These are phyloP conservation scores for Conopomorpha cramerella DNA, from an alignment of 1,140 invertebrate species.

Conservation along the genomic window DNA sequence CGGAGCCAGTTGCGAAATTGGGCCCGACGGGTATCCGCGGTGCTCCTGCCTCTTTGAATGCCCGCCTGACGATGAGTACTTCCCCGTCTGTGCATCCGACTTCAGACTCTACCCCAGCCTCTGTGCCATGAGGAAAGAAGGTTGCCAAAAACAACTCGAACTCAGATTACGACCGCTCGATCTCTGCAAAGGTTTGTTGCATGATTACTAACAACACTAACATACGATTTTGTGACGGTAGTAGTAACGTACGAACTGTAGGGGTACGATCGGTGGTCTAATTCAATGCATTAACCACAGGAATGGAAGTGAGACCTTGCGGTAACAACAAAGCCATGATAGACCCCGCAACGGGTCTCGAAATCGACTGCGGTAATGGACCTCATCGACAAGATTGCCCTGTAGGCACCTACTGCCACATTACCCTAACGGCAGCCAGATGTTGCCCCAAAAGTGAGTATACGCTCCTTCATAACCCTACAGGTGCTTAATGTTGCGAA, in stretches of 20 bases:
- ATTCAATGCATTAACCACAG: constrained; percentile 45
- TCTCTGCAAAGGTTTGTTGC: constrained; percentile 77
- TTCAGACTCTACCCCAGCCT: constrained; percentile 78
- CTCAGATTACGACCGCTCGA: constrained; percentile 77
- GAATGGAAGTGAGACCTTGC: constrained; percentile 84
- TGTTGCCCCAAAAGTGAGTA: constrained; percentile 80
- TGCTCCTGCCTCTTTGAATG: constrained; percentile 80
- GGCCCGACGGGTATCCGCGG: constrained; percentile 73
- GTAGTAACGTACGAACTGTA: background rate
- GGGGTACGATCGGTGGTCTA: constrained; percentile 6
- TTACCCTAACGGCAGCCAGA: constrained; percentile 76
- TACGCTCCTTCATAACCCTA: background rate
- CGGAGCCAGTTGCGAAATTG: constrained; percentile 80
- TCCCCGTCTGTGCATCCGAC: constrained; percentile 84
- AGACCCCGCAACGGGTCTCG: constrained; percentile 71
- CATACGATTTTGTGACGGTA: constrained; percentile 5
- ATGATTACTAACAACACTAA: constrained; percentile 8
- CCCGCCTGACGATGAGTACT: constrained; percentile 62
- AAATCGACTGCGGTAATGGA: constrained; percentile 85
- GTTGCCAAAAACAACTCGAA: constrained; percentile 82
- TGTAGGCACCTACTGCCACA: constrained; percentile 81
- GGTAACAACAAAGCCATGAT: constrained; percentile 79
- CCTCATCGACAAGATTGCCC: constrained; percentile 80
- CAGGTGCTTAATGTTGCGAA: background rate
- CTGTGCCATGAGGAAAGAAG: constrained; percentile 85